phyloP scores from a whole-genome alignment of 2,797 vertebrate genomes.

The Myotis myotis region DNA sequence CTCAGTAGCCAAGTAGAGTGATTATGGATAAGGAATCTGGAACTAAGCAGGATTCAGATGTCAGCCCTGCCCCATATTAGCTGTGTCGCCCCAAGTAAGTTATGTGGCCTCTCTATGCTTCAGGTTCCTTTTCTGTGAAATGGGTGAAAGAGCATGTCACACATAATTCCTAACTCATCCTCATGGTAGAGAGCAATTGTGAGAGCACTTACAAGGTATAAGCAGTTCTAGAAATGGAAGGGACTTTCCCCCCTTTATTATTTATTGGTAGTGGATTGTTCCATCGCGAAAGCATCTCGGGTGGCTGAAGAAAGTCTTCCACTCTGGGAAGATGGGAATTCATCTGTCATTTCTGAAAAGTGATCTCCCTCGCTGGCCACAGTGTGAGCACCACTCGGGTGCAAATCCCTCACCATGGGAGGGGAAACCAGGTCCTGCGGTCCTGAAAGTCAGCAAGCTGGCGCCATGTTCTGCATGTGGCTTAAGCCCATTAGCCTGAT shows the following conservation, averaged over 20 bases:
- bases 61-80: not conserved
- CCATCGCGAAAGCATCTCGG: not conserved
- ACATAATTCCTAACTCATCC: not conserved
- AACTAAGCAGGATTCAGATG: not conserved
- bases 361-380: conserved; percentile 14
- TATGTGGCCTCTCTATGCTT: not conserved
- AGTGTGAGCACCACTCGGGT: not conserved
- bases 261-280: not conserved
- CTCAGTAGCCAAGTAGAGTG: not conserved
- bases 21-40: not conserved
- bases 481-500: conserved; percentile 26
- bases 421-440: conserved; percentile 25
- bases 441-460: conserved; percentile 31
- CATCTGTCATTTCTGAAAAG: conserved; percentile 44
- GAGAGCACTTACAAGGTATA: not conserved
- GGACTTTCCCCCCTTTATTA: not conserved
- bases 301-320: not conserved
- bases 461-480: not conserved
- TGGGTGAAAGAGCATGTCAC: not conserved
- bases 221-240: not conserved
- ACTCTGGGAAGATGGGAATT: not conserved
- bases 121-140: not conserved
- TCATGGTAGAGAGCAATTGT: fast-evolving
- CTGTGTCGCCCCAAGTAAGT: not conserved
- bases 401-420: not conserved